phyloP scores from a whole-genome alignment of 2,888 invertebrate genomes.

The Stramonita haemastoma region DNA sequence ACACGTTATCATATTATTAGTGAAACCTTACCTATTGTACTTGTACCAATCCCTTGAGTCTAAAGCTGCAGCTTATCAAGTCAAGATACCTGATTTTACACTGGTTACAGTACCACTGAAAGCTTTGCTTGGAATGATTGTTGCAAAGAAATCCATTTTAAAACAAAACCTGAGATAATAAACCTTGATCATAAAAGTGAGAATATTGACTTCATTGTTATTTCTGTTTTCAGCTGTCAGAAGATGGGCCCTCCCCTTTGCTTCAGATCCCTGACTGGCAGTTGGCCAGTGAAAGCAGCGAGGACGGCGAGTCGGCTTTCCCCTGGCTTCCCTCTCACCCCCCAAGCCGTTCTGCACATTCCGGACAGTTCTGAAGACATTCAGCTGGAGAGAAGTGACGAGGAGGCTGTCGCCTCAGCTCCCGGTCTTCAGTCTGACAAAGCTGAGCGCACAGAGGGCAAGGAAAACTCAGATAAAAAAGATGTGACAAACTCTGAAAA shows the following conservation, averaged over 20 bases:
- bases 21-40: too few relatives aligned
- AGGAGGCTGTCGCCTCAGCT: conserved; percentile 15
- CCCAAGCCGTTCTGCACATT: conserved; percentile 35
- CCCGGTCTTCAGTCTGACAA: not conserved
- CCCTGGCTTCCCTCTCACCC: conserved; percentile 38
- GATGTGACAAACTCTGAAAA: not conserved
- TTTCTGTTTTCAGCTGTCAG: conserved; percentile 13
- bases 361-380: conserved; percentile 28
- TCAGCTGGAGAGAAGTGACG: conserved; percentile 13
- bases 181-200: not conserved
- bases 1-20: too few relatives aligned
- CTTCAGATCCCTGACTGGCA: conserved; percentile 40
- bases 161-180: too few relatives aligned
- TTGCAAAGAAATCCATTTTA: too few relatives aligned
- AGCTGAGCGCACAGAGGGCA: not conserved
- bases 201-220: not conserved
- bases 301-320: conserved; percentile 37
- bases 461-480: not conserved
- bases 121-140: too few relatives aligned
- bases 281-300: conserved; percentile 38
- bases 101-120: too few relatives aligned
- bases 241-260: conserved; percentile 16
- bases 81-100: too few relatives aligned
- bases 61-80: too few relatives aligned
- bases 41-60: too few relatives aligned